These are phyloP conservation scores for Aspidiotus rigidus DNA, from an alignment of 2,888 invertebrate genomes.

Conservation along the genomic window DNA sequence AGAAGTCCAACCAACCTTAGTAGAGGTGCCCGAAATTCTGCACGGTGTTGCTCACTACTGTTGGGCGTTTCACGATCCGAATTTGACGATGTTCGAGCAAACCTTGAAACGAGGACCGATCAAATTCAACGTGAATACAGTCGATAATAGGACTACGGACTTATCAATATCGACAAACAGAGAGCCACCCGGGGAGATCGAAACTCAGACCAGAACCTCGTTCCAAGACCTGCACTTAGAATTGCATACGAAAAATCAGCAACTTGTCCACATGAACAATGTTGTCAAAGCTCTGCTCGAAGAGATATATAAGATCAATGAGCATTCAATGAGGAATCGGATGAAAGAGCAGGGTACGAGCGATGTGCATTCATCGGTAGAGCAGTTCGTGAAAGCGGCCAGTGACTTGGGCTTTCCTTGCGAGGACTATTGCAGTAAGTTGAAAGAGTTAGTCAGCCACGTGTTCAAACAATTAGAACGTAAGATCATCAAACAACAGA, in stretches of 20 bases:
- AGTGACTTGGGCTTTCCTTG: slow-evolving; percentile 21
- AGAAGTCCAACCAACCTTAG: background rate
- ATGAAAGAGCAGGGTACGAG: slow-evolving; percentile 14
- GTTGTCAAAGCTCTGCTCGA: slow-evolving; percentile 26
- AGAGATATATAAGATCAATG: slow-evolving; percentile 23
- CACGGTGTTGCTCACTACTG: slow-evolving; percentile 7
- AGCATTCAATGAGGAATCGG: background rate
- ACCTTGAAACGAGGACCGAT: background rate
- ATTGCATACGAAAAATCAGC: slow-evolving; percentile 19
- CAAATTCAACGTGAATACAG: background rate
- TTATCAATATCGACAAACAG: background rate
- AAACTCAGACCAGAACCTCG: background rate
- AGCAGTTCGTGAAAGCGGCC: slow-evolving; percentile 11
- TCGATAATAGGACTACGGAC: background rate
- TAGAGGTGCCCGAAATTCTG: background rate
- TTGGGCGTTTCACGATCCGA: slow-evolving; percentile 14
- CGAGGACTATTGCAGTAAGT: slow-evolving; percentile 23
- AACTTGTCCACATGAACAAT: slow-evolving; percentile 22
- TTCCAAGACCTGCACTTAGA: background rate
- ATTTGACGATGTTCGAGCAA: background rate
- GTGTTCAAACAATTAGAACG: slow-evolving; percentile 23
- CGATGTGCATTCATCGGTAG: slow-evolving; percentile 11
- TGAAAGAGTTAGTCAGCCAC: slow-evolving; percentile 14
- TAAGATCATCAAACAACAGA: slow-evolving; percentile 18
- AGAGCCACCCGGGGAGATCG: background rate